phyloP scores from a whole-genome alignment of 2,797 vertebrate genomes.

The Schizopygopsis pylzovi region DNA sequence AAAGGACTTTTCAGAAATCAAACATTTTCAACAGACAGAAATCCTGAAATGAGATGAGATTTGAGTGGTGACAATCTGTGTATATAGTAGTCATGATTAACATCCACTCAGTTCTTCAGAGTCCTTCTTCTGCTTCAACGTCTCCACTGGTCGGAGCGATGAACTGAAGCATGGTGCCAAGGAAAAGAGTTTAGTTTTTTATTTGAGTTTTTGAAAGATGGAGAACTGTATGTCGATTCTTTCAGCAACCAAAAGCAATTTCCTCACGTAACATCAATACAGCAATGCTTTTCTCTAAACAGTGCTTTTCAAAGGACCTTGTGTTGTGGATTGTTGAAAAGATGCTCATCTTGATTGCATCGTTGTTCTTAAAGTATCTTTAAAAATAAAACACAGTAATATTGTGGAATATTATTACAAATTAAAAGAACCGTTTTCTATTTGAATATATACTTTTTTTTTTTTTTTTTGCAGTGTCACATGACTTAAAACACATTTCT shows the following conservation, averaged over 20 bases:
- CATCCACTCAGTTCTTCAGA: not conserved
- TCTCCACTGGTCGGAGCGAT: not conserved
- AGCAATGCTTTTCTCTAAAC: not conserved
- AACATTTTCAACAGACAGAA: not conserved
- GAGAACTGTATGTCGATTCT: not conserved
- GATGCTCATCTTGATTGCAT: not conserved
- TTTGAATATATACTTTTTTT: not conserved
- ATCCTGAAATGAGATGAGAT: slow-evolving; percentile 15
- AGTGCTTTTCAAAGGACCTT: not conserved
- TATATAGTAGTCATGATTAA: not conserved
- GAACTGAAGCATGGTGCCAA: not conserved
- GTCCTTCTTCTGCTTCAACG: not conserved
- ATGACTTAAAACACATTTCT: not conserved
- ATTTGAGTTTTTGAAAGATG: not conserved
- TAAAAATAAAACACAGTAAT: not conserved
- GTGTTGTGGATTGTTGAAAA: not conserved
- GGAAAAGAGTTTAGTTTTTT: not conserved
- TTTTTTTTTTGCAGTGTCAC: no score
- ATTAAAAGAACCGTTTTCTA: not conserved
- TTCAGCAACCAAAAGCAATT: slow-evolving; percentile 2
- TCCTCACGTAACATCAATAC: not conserved
- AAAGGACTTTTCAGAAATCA: not conserved
- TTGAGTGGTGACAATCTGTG: not conserved
- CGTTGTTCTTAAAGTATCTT: not conserved
- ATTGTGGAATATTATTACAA: not conserved